phyloP scores from a whole-genome alignment of 2,797 vertebrate genomes.

The Acrocephalus scirpaceus region DNA sequence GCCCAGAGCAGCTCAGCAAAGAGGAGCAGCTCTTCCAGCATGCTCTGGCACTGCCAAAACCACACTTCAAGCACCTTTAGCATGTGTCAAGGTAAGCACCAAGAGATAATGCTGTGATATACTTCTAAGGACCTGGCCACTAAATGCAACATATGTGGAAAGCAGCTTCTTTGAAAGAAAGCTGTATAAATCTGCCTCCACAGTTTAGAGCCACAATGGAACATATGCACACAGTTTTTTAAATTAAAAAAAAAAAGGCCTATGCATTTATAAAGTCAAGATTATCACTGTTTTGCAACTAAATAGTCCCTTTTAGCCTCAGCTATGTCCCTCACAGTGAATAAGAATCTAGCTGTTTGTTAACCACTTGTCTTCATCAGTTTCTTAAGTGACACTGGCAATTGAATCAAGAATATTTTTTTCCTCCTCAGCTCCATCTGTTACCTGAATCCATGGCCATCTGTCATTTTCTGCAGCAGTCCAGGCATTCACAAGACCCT shows the following conservation, averaged over 20 bases:
- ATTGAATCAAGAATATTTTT: constrained; percentile 5
- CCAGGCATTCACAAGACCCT: constrained; percentile 98
- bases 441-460: constrained; percentile 99
- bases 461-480: constrained; percentile 98
- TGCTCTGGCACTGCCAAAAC: not conserved
- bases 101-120: not conserved
- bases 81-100: not conserved
- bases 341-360: not conserved
- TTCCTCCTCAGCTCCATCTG: constrained; percentile 51
- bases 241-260: not conserved
- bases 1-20: not conserved
- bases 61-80: not conserved
- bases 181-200: not conserved
- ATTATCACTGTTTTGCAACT: not conserved
- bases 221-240: fast-evolving
- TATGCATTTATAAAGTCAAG: not conserved
- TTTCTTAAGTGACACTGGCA: constrained; percentile 49
- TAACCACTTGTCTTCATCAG: constrained; percentile 35
- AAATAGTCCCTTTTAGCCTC: not conserved
- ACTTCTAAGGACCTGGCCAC: not conserved
- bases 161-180: not conserved
- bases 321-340: not conserved
- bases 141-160: not conserved
- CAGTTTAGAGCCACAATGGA: not conserved
- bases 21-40: not conserved